phyloP scores from a whole-genome alignment of 2,888 invertebrate species.

The Pherbina coryleti region DNA sequence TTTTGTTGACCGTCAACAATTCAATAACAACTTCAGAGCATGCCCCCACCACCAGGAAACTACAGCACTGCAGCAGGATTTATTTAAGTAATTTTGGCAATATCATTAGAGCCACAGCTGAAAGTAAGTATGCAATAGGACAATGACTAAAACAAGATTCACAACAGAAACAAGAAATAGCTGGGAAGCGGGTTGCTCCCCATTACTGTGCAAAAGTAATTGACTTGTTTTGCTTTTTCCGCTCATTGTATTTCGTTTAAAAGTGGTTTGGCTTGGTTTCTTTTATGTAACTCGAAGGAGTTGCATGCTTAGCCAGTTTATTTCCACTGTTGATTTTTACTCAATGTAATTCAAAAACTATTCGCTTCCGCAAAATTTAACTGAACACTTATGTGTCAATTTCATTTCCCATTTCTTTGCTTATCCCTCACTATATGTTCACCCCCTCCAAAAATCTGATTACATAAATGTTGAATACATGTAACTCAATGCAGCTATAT shows the following conservation, averaged over 20 bases:
- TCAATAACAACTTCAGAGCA: neutral
- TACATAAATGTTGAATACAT: too few relatives aligned
- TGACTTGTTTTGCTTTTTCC: neutral
- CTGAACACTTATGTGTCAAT: neutral
- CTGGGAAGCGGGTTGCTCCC: neutral
- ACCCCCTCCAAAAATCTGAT: too few relatives aligned
- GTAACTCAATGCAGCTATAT: too few relatives aligned
- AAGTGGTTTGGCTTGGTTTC: neutral
- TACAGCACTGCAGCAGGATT: neutral
- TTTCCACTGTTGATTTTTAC: neutral
- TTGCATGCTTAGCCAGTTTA: neutral
- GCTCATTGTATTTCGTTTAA: neutral
- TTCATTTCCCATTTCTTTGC: neutral
- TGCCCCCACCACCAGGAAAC: neutral
- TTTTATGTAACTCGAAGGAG: conserved; percentile 1
- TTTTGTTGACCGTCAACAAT: conserved; percentile 1
- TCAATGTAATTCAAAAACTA: neutral
- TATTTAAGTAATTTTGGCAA: too few relatives aligned
- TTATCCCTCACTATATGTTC: too few relatives aligned
- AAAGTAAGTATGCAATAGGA: too few relatives aligned
- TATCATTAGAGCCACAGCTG: too few relatives aligned
- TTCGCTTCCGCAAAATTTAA: conserved; percentile 19
- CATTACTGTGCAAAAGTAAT: neutral
- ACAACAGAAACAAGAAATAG: neutral
- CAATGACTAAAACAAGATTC: too few relatives aligned